These are phyloP conservation scores for Drosophila koepferae DNA, from an alignment of 2,888 invertebrate genomes.

Conservation along the genomic window DNA sequence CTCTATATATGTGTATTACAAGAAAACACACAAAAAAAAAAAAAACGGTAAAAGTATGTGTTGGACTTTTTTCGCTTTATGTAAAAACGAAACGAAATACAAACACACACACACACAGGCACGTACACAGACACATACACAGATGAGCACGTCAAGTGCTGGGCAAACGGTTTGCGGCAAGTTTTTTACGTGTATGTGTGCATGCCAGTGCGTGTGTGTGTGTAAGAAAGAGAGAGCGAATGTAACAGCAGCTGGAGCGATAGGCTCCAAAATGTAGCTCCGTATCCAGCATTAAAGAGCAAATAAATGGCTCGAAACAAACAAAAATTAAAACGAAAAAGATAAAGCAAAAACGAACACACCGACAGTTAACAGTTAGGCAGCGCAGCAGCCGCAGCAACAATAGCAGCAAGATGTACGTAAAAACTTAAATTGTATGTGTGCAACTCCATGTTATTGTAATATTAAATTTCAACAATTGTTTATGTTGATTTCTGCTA, in stretches of 20 bases:
- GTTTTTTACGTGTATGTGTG: constrained; percentile 29
- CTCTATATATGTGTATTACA: constrained; percentile 30
- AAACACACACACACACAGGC: constrained; percentile 21
- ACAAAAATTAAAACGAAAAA: constrained; percentile 60
- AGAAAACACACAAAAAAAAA: constrained; percentile 7
- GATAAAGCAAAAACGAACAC: constrained; percentile 47
- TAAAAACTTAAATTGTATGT: constrained; percentile 28
- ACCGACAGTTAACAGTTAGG: constrained; percentile 42
- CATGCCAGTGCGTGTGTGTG: constrained; percentile 16
- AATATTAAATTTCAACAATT: constrained; percentile 3
- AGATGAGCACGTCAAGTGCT: constrained; percentile 55
- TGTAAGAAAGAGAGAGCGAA: constrained; percentile 35
- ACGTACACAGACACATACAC: constrained; percentile 2
- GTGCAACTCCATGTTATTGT: constrained; percentile 6
- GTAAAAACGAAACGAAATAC: constrained; percentile 52
- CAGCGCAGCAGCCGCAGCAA: constrained; percentile 23
- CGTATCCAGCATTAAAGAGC: constrained; percentile 66
- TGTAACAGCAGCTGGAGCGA: constrained; percentile 65
- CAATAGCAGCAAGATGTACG: constrained; percentile 21
- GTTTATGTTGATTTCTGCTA: constrained; percentile 1
- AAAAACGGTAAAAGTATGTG: constrained; percentile 35
- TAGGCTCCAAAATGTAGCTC: constrained; percentile 50
- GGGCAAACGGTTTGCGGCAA: constrained; percentile 73
- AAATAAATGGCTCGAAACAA: constrained; percentile 74
- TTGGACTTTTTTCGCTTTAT: constrained; percentile 60